A percentile compares a stretch with the other conserved stretches of the same genome.
Conservation (phyloP, 2,888 invertebrate species). For the Shargacucullia verbasci region DNA sequence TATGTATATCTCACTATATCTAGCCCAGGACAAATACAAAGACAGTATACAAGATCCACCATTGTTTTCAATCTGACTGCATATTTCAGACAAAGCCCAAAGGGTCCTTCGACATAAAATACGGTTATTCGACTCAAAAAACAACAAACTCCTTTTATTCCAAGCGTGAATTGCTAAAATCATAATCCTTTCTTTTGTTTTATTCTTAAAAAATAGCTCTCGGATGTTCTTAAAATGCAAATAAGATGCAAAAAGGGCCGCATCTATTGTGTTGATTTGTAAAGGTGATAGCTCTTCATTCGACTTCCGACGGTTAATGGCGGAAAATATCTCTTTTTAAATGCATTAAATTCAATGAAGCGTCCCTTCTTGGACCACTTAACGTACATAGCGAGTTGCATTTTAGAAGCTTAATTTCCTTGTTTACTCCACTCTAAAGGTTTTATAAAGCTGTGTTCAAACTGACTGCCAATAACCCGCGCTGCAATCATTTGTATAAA, state of each 20-base stretch:
- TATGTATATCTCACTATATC: too few relatives aligned
- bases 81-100: too few relatives aligned
- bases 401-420: constrained; percentile 11
- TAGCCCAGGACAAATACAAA: too few relatives aligned
- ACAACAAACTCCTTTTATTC: constrained; percentile 31
- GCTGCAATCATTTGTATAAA: too few relatives aligned
- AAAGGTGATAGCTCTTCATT: constrained; percentile 25
- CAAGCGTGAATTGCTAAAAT: constrained; percentile 44
- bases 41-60: too few relatives aligned
- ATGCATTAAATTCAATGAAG: constrained; percentile 38
- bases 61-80: too few relatives aligned
- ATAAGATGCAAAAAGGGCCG: constrained; percentile 37
- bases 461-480: too few relatives aligned
- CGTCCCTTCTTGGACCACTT: constrained; percentile 19
- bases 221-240: constrained; percentile 41
- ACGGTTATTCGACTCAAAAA: constrained; percentile 10
- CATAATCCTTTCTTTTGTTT: constrained; percentile 34
- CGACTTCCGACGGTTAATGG: constrained; percentile 6
- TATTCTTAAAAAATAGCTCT: constrained; percentile 27
- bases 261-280: constrained; percentile 49
- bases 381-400: constrained; percentile 7
- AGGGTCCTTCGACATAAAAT: too few relatives aligned
- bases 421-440: constrained; percentile 12
- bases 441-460: too few relatives aligned
- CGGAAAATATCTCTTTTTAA: constrained; percentile 14